Evolutionary conservation across 2,113 vertebrate genomes (phyloP), one percentile per base, ranked within the genome.

Genomic region (Microtus montanus): DNA sequence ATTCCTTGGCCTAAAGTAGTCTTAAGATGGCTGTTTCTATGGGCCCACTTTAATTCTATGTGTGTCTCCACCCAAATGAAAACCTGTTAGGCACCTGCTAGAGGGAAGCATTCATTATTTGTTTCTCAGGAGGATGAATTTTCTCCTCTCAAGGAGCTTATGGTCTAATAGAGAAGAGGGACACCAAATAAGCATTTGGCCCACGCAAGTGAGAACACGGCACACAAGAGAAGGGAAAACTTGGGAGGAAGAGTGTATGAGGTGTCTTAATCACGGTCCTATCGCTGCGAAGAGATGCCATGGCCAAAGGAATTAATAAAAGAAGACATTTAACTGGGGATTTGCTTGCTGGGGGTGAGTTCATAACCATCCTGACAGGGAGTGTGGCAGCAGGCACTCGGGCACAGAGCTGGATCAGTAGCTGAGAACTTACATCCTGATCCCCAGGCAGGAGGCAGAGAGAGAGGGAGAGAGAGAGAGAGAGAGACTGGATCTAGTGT

Each of bases 91-190:
- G 41, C 63, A 54, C 33, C 63, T 74, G 13, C 66, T 4, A 4
- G 47, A 8, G 17, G 33, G 61, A 92, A 96, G 15, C 75, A 63
- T 20, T 77, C 71, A 28, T n/a, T 66, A 5, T 88, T 63, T 84
- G 28, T 92, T 93, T 84, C 77, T 79, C 68, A 61, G 44, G 58
- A 85, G 52, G 38, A 80, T 84, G 28, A 26, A 73, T 54, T 73
- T 96, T 24, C 85, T 84, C 14, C 41, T 96, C n/a, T 83, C 49
- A 68, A 87, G 84, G 75, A 90, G 38, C 3, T 89, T 75, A 68
- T 89, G 54, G 54, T 85, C 33, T 49, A 47, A 38, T 19, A 44
- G 49, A 63, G 68, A 44, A 79, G 5, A 2, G 86, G 20, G 7
- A 26, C 8, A 12, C 17, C 1, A 30, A 75, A n/a, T 71, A 83